phyloP scores from a whole-genome alignment of 92 coral and sea anemone genomes.

The Pocillopora meandrina region DNA sequence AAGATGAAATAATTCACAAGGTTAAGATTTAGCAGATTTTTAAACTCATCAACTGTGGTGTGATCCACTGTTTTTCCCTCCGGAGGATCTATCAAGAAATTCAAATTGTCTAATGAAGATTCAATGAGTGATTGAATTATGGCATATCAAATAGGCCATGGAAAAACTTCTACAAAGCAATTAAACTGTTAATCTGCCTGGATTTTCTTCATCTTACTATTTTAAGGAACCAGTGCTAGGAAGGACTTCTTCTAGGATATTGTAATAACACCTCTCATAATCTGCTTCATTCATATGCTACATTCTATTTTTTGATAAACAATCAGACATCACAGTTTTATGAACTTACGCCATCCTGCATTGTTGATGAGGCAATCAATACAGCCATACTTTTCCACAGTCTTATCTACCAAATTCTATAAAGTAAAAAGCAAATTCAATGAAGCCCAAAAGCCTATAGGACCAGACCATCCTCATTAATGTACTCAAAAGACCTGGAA shows the following conservation, averaged over 20 bases:
- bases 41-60: constrained; percentile 78
- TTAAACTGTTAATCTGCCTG: no score
- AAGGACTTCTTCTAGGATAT: background rate
- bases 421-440: background rate
- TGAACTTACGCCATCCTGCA: constrained; percentile 97
- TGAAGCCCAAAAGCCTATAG: no score
- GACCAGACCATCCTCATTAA: no score
- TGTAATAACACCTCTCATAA: background rate
- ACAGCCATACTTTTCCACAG: constrained; percentile 86
- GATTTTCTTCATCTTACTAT: no score
- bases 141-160: no score
- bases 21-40: constrained; percentile 69
- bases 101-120: no score
- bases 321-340: background rate
- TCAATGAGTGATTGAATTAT: no score
- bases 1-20: constrained; percentile 85
- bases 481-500: no score
- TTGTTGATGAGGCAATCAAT: constrained; percentile 92
- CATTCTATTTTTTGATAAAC: background rate
- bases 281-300: no score
- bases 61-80: constrained; percentile 64
- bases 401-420: constrained; percentile 87
- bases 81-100: constrained; percentile 72
- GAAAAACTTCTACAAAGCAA: no score
- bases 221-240: no score